Base-by-base conservation (phyloP, 2,888 invertebrate species). In the Steinernema carpocapsae region DNA sequence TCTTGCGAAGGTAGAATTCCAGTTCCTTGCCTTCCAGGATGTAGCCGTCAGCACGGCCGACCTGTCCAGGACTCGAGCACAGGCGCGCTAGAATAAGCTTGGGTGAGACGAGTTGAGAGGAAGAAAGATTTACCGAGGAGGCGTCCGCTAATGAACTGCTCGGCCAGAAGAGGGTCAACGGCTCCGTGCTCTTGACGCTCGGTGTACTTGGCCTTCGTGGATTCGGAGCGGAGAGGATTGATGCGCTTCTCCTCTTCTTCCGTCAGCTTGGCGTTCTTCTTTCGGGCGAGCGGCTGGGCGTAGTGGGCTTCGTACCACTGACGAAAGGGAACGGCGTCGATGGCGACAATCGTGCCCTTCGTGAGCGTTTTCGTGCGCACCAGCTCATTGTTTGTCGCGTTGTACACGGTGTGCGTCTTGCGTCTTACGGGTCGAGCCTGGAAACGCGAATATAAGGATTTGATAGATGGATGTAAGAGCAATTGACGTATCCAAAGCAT, bases 391-490 rank as follows among this genome's bases (percentile, higher is more conserved):
- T 97, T 99, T 83, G 95, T 96, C 70, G 99, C 97, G 90, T 99
- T 99, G 91, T 99, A 99, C 51, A 99, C 95, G 75, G 97, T 97
- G 91, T 99, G 99, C 96, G 87, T 99, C 93, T 92, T 99, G 95
- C 76, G 97, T 94, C 90, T 94, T 97, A 81, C 95, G 92, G 26
- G 97, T 93, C 77, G 93, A 92, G 83, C 92, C 93, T 93, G 88
- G 71, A 88, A 83, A 10, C 24, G 0, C 32, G 78, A 72, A 72
- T 48, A 43, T 14, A 48, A 19, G n/a, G 7, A 32, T 64, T 29
- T 64, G 10, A 14, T n/a, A 64, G 32, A 64, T 32, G 29, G 64
- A 64, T 29, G 64, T 64, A 32, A 64, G n/a, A n/a, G n/a, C n/a
- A n/a, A n/a, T n/a, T n/a, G n/a, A n/a, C n/a, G n/a, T n/a, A n/a